Evolutionary conservation across 2,797 vertebrate species (phyloP), one percentile per base, ranked within the genome.

Genomic region (Ctenopoma multispine): DNA sequence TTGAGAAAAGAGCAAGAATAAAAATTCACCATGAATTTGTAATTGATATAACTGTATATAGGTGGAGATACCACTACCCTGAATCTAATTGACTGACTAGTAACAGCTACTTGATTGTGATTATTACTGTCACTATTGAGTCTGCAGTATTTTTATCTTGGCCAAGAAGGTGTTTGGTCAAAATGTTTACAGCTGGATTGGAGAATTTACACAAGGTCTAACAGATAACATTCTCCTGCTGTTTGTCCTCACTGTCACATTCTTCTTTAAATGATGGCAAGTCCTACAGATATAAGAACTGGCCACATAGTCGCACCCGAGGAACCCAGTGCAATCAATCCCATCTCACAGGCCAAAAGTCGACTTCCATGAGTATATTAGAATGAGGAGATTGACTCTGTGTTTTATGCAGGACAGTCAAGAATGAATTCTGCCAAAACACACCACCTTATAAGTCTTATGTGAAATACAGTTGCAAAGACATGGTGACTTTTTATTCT

Each of bases 1-100:
- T 90, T 86, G 83, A 87, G 87, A 93, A 92, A 93, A 90, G 93
- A 93, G 89, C 81, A 91, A 77, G 89, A 90, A 92, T 89, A 90
- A 92, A 93, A 93, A 92, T 91, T 89, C 76, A 88, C 88, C 90
- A 89, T 85, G 79, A 89, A 92, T 94, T 90, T 81, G 77, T 80
- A 89, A 90, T 86, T 86, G 90, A 89, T 85, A 75, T 82, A 82
- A 80, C 58, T 81, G 53, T 85, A 62, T 81, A 48, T 63, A 85
- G 66, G 79, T 79, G 67, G 41, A 75, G 80, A 81, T 72, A 48
- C 63, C 74, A 44, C 53, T 65, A 49, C 77, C 58, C 72, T 79
- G 72, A 56, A 79, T 73, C 60, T 38, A 68, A 59, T 51, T 81
- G 85, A 81, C 74, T 88, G 76, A 47, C 53, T 78, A 75, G 66